Evolutionary conservation across 2,888 invertebrate genomes (phyloP).

Genomic region (Heterodera filipjevi): DNA sequence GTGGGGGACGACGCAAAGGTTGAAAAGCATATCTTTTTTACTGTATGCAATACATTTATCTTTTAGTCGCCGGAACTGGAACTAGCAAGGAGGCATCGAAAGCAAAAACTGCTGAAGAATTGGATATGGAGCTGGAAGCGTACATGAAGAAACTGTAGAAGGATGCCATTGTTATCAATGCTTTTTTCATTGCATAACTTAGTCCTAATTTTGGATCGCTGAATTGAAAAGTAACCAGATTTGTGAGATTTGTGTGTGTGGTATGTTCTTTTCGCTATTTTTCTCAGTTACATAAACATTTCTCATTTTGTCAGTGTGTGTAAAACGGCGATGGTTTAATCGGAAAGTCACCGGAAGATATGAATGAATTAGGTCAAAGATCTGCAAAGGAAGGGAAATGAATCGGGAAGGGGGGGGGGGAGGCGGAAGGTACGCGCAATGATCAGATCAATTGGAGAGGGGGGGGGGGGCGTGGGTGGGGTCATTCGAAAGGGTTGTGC

Average conservation of each 20-base stretch:
- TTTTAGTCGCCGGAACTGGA: not conserved
- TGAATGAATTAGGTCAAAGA: not conserved
- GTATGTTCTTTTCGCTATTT: not conserved
- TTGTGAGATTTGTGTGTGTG: not conserved
- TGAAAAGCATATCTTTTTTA: not conserved
- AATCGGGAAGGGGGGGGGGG: not conserved
- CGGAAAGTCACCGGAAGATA: not conserved
- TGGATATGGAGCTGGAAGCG: conserved; percentile 38
- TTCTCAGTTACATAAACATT: not conserved
- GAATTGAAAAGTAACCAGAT: not conserved
- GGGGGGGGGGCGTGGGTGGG: not conserved
- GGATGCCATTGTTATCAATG: not conserved
- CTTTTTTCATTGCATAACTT: conserved; percentile 1
- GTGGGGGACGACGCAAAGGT: conserved; percentile 29
- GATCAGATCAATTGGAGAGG: not conserved
- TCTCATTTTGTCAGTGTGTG: not conserved
- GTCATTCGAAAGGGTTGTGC: not conserved
- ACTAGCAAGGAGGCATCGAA: conserved; percentile 19
- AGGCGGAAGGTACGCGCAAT: not conserved
- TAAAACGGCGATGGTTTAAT: not conserved
- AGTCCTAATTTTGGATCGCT: not conserved
- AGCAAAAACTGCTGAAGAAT: conserved; percentile 32
- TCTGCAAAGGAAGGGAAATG: not conserved
- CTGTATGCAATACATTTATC: not conserved
- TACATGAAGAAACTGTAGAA: conserved; percentile 32